Evolutionary conservation across 1,140 invertebrate species (phyloP).

Genomic region (Oryzaephilus surinamensis): DNA sequence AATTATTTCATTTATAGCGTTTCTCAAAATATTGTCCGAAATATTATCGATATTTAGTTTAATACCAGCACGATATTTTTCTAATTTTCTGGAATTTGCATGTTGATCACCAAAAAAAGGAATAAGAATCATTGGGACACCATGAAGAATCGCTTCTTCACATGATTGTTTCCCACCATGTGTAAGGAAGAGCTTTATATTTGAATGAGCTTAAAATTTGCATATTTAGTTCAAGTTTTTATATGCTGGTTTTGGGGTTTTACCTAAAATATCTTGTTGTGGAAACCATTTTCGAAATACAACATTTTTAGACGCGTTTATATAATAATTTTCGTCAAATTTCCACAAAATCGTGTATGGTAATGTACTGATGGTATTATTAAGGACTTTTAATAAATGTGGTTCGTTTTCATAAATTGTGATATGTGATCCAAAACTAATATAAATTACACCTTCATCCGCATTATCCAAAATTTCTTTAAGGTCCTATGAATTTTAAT

Average conservation of each 20-base stretch:
- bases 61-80: not conserved
- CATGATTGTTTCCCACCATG: slow-evolving; percentile 43
- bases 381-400: slow-evolving; percentile 32
- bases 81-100: slow-evolving; percentile 20
- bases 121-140: slow-evolving; percentile 42
- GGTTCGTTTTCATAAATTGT: slow-evolving; percentile 33
- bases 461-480: slow-evolving; percentile 18
- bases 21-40: not conserved
- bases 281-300: slow-evolving; percentile 41
- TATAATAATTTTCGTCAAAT: slow-evolving; percentile 21
- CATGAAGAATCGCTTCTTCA: slow-evolving; percentile 39
- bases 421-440: slow-evolving; percentile 32
- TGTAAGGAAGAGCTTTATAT: slow-evolving; percentile 38
- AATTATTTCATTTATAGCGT: not conserved
- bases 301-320: slow-evolving; percentile 8
- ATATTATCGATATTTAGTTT: not conserved
- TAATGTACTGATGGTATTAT: slow-evolving; percentile 17
- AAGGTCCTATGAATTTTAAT: not conserved
- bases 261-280: slow-evolving; percentile 38
- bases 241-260: slow-evolving; percentile 25
- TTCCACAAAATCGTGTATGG: slow-evolving; percentile 34
- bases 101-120: slow-evolving; percentile 35
- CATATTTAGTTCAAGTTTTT: not conserved
- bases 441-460: slow-evolving; percentile 29
- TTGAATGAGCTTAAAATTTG: slow-evolving; percentile 34